Evolutionary conservation across 2,113 vertebrate species (phyloP).

Genomic region (Paradoxurus hermaphroditus): DNA sequence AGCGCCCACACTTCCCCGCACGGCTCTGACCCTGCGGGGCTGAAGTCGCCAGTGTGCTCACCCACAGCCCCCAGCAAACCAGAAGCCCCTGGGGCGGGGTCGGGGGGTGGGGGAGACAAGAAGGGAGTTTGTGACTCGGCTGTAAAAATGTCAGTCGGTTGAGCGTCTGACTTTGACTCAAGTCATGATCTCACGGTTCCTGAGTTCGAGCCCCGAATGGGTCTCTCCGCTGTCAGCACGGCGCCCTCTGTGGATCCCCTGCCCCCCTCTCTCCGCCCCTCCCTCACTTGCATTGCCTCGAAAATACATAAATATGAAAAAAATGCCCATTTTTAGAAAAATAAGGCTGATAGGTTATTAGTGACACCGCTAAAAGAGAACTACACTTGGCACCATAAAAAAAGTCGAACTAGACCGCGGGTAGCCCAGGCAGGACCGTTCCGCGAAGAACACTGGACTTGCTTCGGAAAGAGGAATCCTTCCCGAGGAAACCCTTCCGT

Average conservation of each 20-base stretch:
- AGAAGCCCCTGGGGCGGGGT: rapidly evolving
- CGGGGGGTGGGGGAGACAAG: not conserved
- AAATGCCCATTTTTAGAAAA: not conserved
- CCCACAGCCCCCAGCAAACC: not conserved
- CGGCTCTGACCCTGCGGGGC: not conserved
- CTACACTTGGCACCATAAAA: not conserved
- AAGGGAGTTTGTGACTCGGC: not conserved
- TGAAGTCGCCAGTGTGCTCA: rapidly evolving
- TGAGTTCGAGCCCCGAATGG: no score
- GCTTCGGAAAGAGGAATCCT: not conserved
- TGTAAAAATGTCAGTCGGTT: no score
- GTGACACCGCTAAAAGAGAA: not conserved
- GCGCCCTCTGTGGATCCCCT: rapidly evolving
- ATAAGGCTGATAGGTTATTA: no score
- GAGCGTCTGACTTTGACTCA: no score
- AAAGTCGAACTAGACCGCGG: not conserved
- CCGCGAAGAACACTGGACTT: not conserved
- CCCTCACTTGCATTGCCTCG: no score
- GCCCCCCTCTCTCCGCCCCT: no score
- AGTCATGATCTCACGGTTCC: no score
- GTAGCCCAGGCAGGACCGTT: not conserved
- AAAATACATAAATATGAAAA: no score
- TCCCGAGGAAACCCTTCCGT: not conserved
- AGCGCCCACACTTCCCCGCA: not conserved
- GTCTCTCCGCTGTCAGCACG: no score